Conservation (phyloP, 2,888 invertebrate species). For the Pterobdella sp. region DNA sequence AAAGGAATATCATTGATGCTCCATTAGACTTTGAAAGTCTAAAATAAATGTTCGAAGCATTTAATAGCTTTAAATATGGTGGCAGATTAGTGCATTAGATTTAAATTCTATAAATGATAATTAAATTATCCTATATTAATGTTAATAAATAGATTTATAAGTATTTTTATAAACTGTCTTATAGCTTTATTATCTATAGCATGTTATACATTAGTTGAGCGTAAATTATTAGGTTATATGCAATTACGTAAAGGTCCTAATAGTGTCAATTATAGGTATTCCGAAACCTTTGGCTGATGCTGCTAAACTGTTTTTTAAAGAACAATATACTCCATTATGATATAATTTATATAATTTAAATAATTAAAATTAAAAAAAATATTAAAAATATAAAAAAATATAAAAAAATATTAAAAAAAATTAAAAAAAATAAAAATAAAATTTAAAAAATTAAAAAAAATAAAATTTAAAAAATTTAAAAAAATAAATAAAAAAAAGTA, state of each 20-base stretch:
- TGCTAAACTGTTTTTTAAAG: constrained; percentile 64
- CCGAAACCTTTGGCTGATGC: constrained; percentile 67
- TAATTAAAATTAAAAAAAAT: too few relatives aligned
- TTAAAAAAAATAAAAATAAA: too few relatives aligned
- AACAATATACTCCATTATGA: constrained; percentile 51
- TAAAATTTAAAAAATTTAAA: too few relatives aligned
- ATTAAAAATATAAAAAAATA: too few relatives aligned
- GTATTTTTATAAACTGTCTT: constrained; percentile 34
- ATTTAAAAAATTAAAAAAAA: too few relatives aligned
- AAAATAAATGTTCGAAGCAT: constrained; percentile 36
- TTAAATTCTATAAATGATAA: constrained; percentile 37
- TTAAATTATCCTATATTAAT: constrained; percentile 34
- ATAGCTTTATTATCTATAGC: constrained; percentile 60
- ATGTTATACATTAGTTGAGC: constrained; percentile 67
- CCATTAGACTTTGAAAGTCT: constrained; percentile 56
- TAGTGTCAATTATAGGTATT: constrained; percentile 61
- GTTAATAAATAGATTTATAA: constrained; percentile 31
- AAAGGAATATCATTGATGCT: constrained; percentile 66
- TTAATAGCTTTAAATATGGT: constrained; percentile 34
- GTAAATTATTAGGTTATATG: constrained; percentile 62
- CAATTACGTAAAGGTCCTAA: constrained; percentile 68
- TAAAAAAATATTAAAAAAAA: too few relatives aligned
- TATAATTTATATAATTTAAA: too few relatives aligned
- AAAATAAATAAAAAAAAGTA: too few relatives aligned
- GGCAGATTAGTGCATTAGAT: constrained; percentile 39